Evolutionary conservation across 2,797 vertebrate genomes (phyloP).

Genomic region (Sarcophilus harrisii): DNA sequence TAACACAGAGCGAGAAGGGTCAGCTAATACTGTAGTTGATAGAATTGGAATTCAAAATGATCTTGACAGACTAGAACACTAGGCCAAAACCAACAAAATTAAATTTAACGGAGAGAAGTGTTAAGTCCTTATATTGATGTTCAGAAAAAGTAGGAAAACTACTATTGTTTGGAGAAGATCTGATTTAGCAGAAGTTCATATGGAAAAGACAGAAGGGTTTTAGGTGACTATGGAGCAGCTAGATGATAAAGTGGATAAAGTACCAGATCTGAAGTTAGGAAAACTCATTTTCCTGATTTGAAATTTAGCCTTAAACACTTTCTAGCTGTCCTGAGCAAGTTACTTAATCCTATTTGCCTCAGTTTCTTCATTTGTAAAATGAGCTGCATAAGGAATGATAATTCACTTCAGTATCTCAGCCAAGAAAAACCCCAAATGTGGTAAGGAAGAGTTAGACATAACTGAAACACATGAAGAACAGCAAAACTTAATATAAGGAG

Average conservation of each 20-base stretch:
- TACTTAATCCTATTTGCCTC: background rate
- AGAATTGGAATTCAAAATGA: background rate
- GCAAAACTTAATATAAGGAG: background rate
- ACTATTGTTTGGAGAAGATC: background rate
- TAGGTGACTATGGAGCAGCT: background rate
- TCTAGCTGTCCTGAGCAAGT: background rate
- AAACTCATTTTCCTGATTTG: background rate
- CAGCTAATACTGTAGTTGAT: background rate
- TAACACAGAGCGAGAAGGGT: background rate
- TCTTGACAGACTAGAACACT: slow-evolving; percentile 4
- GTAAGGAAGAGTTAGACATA: background rate
- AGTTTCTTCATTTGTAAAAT: background rate
- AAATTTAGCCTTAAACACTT: background rate
- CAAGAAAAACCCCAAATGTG: background rate
- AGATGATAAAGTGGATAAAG: background rate
- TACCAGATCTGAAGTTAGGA: background rate
- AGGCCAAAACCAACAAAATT: slow-evolving; percentile 5
- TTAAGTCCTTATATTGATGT: background rate
- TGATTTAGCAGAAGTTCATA: background rate
- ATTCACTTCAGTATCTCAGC: background rate
- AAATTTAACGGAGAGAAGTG: slow-evolving; percentile 5
- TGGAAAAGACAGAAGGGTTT: background rate
- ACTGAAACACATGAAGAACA: background rate
- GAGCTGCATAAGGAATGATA: background rate
- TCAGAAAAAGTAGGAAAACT: background rate